phyloP scores from a whole-genome alignment of 2,113 vertebrate species.

The Oncorhynchus gorbuscha region DNA sequence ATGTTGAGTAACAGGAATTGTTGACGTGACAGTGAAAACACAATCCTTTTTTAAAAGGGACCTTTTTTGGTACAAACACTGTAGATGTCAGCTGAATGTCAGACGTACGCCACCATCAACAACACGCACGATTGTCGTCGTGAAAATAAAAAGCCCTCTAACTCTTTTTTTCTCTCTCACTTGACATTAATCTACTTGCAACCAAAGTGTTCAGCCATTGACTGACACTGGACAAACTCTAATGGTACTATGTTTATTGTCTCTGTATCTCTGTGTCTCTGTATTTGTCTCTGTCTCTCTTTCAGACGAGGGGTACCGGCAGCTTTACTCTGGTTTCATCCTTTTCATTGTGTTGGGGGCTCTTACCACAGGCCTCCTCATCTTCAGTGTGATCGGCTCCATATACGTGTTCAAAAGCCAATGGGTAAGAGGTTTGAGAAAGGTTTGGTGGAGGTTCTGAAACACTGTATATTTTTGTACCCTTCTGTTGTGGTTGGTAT shows the following conservation, averaged over 20 bases:
- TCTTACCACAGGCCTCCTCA: constrained; percentile 49
- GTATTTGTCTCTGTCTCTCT: constrained; percentile 24
- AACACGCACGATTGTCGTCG: neutral
- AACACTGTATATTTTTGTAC: neutral
- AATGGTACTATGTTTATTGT: neutral
- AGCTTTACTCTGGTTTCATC: neutral
- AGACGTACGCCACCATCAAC: too few species aligned
- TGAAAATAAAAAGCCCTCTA: neutral
- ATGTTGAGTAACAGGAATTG: constrained; percentile 15
- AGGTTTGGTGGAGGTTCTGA: constrained; percentile 5
- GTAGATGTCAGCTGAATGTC: neutral
- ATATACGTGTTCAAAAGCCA: constrained; percentile 59
- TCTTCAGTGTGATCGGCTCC: constrained; percentile 63
- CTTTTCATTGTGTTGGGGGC: constrained; percentile 4
- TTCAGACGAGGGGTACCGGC: constrained; percentile 53
- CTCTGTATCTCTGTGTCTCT: too few species aligned
- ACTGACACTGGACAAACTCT: neutral
- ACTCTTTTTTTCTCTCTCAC: too few species aligned
- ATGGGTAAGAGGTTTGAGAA: constrained; percentile 48
- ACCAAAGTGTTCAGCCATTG: neutral
- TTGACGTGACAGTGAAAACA: neutral
- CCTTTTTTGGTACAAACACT: neutral
- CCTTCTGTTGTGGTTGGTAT: neutral
- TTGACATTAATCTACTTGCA: neutral
- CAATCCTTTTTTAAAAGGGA: neutral